Percentiles rank a stretch among this genome's conserved stretches.
Conservation (phyloP, 2,113 vertebrate genomes). For the Shinisaurus crocodilurus region DNA sequence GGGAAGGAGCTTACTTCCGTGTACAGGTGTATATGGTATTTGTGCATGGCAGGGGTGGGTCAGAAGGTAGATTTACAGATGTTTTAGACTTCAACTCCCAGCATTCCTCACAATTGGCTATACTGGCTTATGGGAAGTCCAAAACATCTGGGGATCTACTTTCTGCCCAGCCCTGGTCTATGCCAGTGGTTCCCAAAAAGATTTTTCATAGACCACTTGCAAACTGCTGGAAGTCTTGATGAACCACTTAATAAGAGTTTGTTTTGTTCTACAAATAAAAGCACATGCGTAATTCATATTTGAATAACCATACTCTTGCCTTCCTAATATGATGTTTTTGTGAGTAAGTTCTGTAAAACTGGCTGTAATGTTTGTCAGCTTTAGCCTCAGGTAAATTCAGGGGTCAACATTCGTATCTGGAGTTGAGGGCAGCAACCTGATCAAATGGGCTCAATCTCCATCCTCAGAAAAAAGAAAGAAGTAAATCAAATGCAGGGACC, state of each 20-base stretch:
- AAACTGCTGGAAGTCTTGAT: neutral
- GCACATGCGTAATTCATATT: neutral
- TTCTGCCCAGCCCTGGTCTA: neutral
- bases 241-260: neutral
- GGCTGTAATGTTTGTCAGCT: neutral
- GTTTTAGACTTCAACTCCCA: too few relatives aligned
- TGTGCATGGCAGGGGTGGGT: neutral
- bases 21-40: neutral
- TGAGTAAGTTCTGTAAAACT: neutral
- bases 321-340: neutral
- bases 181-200: neutral
- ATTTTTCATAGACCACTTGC: neutral
- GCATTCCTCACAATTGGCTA: too few relatives aligned
- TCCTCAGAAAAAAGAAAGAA: neutral
- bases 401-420: neutral
- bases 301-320: neutral
- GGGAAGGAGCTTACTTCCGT: neutral
- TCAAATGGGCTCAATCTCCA: too few relatives aligned
- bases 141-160: neutral
- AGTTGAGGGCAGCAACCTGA: neutral
- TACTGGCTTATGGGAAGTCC: too few relatives aligned
- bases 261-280: neutral
- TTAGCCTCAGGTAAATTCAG: neutral
- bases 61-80: too few relatives aligned
- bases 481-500: neutral